Evolutionary conservation across 1,140 invertebrate genomes (phyloP).

Genomic region (Drosophila chauvacae): DNA sequence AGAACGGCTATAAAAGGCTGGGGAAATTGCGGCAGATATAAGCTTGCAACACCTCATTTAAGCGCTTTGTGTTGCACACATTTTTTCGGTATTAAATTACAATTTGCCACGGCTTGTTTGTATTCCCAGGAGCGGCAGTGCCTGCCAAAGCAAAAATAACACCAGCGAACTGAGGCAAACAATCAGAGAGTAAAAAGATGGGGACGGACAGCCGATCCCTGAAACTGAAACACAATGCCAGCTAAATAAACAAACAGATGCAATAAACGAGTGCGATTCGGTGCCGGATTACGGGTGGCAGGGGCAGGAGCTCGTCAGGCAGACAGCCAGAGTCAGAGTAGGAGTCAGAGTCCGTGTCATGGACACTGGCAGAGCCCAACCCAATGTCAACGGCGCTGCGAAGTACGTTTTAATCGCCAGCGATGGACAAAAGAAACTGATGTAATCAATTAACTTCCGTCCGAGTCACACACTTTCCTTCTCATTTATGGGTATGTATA

Average conservation of each 20-base stretch:
- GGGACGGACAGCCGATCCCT: slow-evolving; percentile 51
- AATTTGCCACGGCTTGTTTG: slow-evolving; percentile 70
- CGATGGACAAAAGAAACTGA: slow-evolving; percentile 27
- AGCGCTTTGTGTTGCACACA: slow-evolving; percentile 77
- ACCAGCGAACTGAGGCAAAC: slow-evolving; percentile 55
- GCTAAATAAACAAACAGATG: slow-evolving; percentile 73
- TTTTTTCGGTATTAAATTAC: slow-evolving; percentile 78
- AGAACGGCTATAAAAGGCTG: slow-evolving; percentile 5
- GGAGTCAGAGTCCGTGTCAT: slow-evolving; percentile 1
- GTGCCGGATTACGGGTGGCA: slow-evolving; percentile 28
- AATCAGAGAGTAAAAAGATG: slow-evolving; percentile 36
- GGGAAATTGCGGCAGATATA: slow-evolving; percentile 40
- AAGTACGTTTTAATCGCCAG: slow-evolving; percentile 36
- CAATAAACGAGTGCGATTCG: slow-evolving; percentile 48
- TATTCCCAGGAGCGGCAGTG: slow-evolving; percentile 29
- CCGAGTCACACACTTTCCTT: slow-evolving; percentile 13
- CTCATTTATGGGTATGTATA: neutral
- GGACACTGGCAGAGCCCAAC: slow-evolving; percentile 29
- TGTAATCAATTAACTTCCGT: slow-evolving; percentile 40
- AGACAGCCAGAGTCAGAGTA: slow-evolving; percentile 12
- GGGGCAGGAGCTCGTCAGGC: slow-evolving; percentile 15
- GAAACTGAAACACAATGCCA: slow-evolving; percentile 72
- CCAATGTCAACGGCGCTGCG: slow-evolving; percentile 29
- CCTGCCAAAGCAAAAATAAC: slow-evolving; percentile 40
- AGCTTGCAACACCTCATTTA: slow-evolving; percentile 81